These are phyloP conservation scores for Acronicta leporina DNA, from an alignment of 2,888 invertebrate species.

Conservation along the genomic window DNA sequence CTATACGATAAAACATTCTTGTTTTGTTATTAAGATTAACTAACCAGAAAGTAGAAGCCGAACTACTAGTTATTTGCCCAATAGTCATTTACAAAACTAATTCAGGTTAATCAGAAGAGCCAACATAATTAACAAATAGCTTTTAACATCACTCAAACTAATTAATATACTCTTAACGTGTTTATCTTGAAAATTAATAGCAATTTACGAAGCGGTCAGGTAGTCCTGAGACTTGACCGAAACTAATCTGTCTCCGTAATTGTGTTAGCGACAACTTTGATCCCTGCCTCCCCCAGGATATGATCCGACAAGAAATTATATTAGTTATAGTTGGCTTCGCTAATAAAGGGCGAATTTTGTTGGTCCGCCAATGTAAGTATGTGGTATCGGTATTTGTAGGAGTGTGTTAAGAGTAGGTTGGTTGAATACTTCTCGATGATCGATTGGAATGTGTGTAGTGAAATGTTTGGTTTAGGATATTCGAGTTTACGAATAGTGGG, in stretches of 20 bases:
- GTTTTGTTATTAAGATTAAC: too few relatives aligned
- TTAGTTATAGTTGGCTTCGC: conserved; percentile 86
- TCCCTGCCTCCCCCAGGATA: conserved; percentile 84
- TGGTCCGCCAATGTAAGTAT: conserved; percentile 29
- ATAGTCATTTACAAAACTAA: too few relatives aligned
- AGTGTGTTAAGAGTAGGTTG: not conserved
- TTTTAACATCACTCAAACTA: conserved; percentile 31
- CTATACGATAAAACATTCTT: too few relatives aligned
- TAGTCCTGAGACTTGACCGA: conserved; percentile 74
- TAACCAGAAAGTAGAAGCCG: too few relatives aligned
- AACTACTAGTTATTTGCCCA: too few relatives aligned
- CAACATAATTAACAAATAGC: not conserved
- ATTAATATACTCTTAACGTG: conserved; percentile 54
- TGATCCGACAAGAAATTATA: conserved; percentile 86
- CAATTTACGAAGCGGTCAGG: conserved; percentile 79
- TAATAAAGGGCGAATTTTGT: conserved; percentile 77
- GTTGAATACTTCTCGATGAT: conserved; percentile 10
- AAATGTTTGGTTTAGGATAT: too few relatives aligned
- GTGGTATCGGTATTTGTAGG: conserved; percentile 9
- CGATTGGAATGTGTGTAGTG: conserved; percentile 13
- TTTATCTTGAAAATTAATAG: conserved; percentile 74
- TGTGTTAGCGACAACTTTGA: conserved; percentile 88
- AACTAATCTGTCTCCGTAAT: conserved; percentile 87
- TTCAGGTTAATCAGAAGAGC: too few relatives aligned
- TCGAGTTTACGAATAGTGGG: too few relatives aligned